phyloP scores from a whole-genome alignment of 2,888 invertebrate species.

The Aromia moschata region DNA sequence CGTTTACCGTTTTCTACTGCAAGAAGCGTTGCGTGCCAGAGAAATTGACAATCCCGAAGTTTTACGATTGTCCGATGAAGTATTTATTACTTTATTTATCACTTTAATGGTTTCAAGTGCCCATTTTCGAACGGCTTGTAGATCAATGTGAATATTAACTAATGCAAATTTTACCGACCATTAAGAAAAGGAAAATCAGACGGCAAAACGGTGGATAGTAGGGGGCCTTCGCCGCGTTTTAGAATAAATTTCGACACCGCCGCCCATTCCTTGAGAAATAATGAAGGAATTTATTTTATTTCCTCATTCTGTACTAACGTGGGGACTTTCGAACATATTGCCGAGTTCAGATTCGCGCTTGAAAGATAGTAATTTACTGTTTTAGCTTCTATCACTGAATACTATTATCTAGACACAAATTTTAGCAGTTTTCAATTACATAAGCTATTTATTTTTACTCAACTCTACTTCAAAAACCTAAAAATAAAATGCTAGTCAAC shows the following conservation, averaged over 20 bases:
- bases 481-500: too few species aligned
- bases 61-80: not conserved
- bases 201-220: not conserved
- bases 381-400: not conserved
- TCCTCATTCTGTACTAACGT: not conserved
- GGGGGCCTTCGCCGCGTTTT: not conserved
- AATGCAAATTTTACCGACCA: not conserved
- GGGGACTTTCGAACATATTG: not conserved
- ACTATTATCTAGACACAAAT: too few species aligned
- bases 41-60: not conserved
- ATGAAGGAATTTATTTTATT: conserved; percentile 6
- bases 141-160: not conserved
- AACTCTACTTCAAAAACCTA: too few species aligned
- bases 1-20: not conserved
- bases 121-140: not conserved
- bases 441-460: too few species aligned
- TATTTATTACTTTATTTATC: not conserved
- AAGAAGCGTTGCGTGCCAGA: not conserved
- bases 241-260: conserved; percentile 9
- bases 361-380: not conserved
- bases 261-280: not conserved
- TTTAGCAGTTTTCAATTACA: too few species aligned
- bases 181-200: not conserved
- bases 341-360: not conserved
- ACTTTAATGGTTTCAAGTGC: not conserved